Conservation (phyloP, 2,113 vertebrate species). For the Paedocypris sp. region DNA sequence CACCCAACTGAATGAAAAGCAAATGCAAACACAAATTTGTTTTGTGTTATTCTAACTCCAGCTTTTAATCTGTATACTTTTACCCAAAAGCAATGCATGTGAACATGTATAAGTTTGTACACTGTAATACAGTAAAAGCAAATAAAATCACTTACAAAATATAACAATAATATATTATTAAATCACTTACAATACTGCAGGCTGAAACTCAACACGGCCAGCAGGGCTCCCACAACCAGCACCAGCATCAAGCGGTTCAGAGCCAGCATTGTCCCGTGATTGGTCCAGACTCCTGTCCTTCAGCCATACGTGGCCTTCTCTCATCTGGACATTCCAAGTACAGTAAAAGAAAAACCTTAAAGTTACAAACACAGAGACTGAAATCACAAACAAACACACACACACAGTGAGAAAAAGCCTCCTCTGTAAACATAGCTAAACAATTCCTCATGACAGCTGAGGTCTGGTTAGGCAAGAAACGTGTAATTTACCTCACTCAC, state of each 20-base stretch:
- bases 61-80: too few relatives aligned
- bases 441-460: background rate
- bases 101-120: background rate
- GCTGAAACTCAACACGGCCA: conserved; percentile 87
- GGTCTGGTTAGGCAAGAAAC: background rate
- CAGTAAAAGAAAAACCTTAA: background rate
- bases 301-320: conserved; percentile 68
- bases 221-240: conserved; percentile 75
- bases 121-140: background rate
- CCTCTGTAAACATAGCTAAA: background rate
- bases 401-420: background rate
- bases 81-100: too few relatives aligned
- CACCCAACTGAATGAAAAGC: too few relatives aligned
- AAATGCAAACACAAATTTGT: too few relatives aligned
- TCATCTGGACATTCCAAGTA: conserved; percentile 27
- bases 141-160: too few relatives aligned
- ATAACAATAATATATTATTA: too few relatives aligned
- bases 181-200: conserved; percentile 62
- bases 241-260: conserved; percentile 87
- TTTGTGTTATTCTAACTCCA: too few relatives aligned
- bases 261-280: conserved; percentile 80
- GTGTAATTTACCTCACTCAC: background rate
- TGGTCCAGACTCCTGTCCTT: conserved; percentile 48
- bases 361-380: background rate
- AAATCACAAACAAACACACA: background rate